Percentiles rank a stretch among this genome's conserved stretches.
These are phyloP conservation scores for cat (Felis catus) DNA, from an alignment of 2,113 vertebrate species.

Conservation along the genomic window F.catus_Fca126_mat1.0 CM031423.1:58971501-58972000, in stretches of 20 bases:
- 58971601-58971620: slow-evolving; percentile 66
- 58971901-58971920: background rate
- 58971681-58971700: background rate
- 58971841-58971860: slow-evolving; percentile 48
- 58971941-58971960: background rate
- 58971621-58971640: slow-evolving; percentile 74
- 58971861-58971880: slow-evolving; percentile 57
- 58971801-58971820: slow-evolving; percentile 69
- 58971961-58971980: background rate
- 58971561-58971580: slow-evolving; percentile 65
- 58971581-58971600: slow-evolving; percentile 64
- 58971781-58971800: background rate
- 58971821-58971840: slow-evolving; percentile 75
- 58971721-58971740: background rate
- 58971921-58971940: background rate
- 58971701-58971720: background rate
- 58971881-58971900: background rate
- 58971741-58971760: slow-evolving; percentile 18
- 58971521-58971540: slow-evolving; percentile 57
- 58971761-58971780: background rate
- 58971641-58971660: slow-evolving; percentile 74
- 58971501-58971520: slow-evolving; percentile 74
- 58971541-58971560: background rate
- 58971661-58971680: slow-evolving; percentile 73
- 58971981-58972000: background rate